phyloP scores from a whole-genome alignment of 2,797 vertebrate genomes.

The Dermochelys coriacea region DNA sequence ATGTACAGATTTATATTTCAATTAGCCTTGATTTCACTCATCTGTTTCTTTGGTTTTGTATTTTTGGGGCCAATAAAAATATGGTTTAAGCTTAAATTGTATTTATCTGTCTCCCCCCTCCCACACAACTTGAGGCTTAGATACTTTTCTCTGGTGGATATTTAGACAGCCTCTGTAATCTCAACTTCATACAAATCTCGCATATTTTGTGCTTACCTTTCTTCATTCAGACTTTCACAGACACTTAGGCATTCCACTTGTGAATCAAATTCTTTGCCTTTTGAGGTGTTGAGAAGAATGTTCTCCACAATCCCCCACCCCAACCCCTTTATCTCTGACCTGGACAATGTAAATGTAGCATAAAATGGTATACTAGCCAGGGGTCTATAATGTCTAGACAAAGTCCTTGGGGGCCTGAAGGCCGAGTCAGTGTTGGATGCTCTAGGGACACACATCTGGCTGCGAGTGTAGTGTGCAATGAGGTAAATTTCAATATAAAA shows the following conservation, averaged over 20 bases:
- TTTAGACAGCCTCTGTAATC: neutral
- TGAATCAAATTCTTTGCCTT: accelerated
- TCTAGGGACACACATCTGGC: neutral
- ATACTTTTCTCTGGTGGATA: neutral
- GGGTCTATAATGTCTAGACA: neutral
- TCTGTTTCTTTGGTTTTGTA: neutral
- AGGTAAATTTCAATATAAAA: neutral
- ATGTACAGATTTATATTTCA: neutral
- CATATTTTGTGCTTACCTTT: accelerated
- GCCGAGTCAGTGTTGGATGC: neutral
- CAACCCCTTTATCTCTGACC: neutral
- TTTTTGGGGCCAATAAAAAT: neutral
- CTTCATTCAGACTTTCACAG: neutral
- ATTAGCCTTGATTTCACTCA: neutral
- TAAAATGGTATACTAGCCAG: neutral
- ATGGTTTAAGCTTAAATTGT: neutral
- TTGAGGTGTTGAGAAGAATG: neutral
- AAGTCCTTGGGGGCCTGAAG: neutral
- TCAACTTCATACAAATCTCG: neutral
- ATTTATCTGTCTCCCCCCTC: neutral
- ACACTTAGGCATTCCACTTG: neutral
- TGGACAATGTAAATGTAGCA: neutral
- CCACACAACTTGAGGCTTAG: neutral
- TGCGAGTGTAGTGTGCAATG: neutral
- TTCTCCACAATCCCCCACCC: neutral